A percentile compares a stretch with the other conserved stretches of the same genome.
Evolutionary conservation across 2,888 invertebrate genomes (phyloP).

Genomic region (Acrocera orbiculus): DNA sequence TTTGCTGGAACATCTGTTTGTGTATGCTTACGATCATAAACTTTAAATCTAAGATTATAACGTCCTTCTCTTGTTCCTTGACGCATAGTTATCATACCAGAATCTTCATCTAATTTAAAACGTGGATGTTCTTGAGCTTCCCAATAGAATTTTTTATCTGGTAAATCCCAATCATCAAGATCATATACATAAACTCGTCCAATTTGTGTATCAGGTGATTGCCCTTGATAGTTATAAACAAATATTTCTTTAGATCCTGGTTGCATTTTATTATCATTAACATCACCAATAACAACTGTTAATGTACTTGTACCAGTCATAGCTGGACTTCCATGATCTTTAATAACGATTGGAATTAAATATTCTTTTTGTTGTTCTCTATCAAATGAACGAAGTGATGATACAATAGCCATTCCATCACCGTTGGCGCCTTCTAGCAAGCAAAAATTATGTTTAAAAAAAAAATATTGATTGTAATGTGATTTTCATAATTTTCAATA

Average conservation of each 20-base stretch:
- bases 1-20: slow-evolving; percentile 93
- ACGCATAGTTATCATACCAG: slow-evolving; percentile 91
- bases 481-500: no score
- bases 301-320: slow-evolving; percentile 93
- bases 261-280: slow-evolving; percentile 97
- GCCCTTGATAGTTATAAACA: slow-evolving; percentile 90
- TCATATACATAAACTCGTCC: slow-evolving; percentile 95
- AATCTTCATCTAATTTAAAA: slow-evolving; percentile 77
- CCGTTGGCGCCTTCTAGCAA: slow-evolving; percentile 79
- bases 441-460: no score
- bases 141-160: slow-evolving; percentile 95
- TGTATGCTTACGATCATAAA: slow-evolving; percentile 86
- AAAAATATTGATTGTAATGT: no score
- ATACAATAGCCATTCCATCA: slow-evolving; percentile 95
- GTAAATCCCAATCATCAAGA: slow-evolving; percentile 95
- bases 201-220: slow-evolving; percentile 77
- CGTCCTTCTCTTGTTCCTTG: slow-evolving; percentile 80
- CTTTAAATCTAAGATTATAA: slow-evolving; percentile 65
- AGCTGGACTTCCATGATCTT: slow-evolving; percentile 90
- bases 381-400: slow-evolving; percentile 81
- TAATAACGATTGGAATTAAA: slow-evolving; percentile 90
- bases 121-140: slow-evolving; percentile 69
- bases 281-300: slow-evolving; percentile 92
- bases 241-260: slow-evolving; percentile 94
- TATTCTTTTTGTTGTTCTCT: slow-evolving; percentile 93